Conservation (phyloP, 2,797 vertebrate genomes). For the Danio jaintianensis region DNA sequence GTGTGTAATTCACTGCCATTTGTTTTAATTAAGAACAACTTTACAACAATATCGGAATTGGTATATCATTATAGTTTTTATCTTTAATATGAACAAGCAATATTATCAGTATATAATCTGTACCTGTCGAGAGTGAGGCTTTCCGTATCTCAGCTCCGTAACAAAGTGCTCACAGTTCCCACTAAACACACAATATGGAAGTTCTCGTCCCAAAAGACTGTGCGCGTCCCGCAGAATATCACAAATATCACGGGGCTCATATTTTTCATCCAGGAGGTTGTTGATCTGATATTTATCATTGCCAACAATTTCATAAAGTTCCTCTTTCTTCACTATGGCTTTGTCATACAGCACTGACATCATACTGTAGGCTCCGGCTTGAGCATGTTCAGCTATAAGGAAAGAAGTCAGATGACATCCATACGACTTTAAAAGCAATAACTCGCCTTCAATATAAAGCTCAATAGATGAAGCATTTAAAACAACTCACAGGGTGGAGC, state of each 20-base stretch:
- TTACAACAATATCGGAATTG: too few relatives aligned
- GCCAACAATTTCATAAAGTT: constrained; percentile 76
- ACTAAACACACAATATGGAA: constrained; percentile 78
- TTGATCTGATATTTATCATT: constrained; percentile 77
- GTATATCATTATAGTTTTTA: too few relatives aligned
- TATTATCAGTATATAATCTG: not conserved
- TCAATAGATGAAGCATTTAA: not conserved
- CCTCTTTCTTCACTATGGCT: constrained; percentile 82
- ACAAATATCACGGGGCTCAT: constrained; percentile 59
- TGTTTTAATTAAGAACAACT: too few relatives aligned
- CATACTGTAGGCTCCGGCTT: constrained; percentile 75
- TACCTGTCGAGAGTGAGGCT: constrained; percentile 84
- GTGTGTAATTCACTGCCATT: too few relatives aligned
- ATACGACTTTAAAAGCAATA: not conserved
- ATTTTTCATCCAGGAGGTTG: constrained; percentile 80
- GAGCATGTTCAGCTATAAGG: constrained; percentile 72
- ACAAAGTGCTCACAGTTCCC: constrained; percentile 91
- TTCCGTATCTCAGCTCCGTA: constrained; percentile 84
- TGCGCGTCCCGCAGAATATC: constrained; percentile 77
- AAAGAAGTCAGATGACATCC: not conserved
- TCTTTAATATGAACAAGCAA: too few relatives aligned
- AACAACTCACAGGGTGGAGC: constrained; percentile 77
- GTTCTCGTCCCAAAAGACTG: constrained; percentile 68
- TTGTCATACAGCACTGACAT: constrained; percentile 83
- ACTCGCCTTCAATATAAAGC: not conserved